Percentiles rank a stretch among this genome's conserved stretches.
These are phyloP conservation scores for Lasioglossum pauxillum DNA, from an alignment of 2,888 invertebrate species.

Conservation along the genomic window DNA sequence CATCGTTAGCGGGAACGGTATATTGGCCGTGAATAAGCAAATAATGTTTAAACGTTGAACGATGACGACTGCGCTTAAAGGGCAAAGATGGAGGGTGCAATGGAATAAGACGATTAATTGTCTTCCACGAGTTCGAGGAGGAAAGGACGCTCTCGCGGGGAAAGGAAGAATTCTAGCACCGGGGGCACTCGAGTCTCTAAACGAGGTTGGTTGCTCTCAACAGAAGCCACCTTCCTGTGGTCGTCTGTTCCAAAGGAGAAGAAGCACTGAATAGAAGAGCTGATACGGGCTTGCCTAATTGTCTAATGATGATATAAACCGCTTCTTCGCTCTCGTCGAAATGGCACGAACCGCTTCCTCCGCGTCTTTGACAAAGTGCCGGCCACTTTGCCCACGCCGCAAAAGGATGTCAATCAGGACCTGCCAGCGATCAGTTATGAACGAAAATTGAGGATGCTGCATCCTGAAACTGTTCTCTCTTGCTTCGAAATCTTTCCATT, in stretches of 20 bases:
- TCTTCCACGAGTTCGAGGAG: background rate
- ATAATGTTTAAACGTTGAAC: constrained; percentile 7
- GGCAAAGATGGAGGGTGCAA: background rate
- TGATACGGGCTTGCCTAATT: constrained; percentile 47
- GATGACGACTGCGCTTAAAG: too few species aligned
- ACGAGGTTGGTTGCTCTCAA: constrained; percentile 56
- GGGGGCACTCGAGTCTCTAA: constrained; percentile 36
- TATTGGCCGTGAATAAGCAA: background rate
- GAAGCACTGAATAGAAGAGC: constrained; percentile 39
- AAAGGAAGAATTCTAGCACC: constrained; percentile 35
- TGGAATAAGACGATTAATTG: constrained; percentile 20
- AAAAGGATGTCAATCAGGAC: constrained; percentile 34
- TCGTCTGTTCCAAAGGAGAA: constrained; percentile 41
- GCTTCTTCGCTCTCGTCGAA: constrained; percentile 25
- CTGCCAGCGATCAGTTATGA: constrained; percentile 25
- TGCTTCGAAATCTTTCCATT: background rate
- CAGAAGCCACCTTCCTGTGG: constrained; percentile 56
- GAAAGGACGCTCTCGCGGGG: background rate
- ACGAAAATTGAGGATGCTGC: background rate
- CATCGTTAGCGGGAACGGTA: background rate
- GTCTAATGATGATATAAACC: constrained; percentile 58
- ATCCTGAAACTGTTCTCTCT: background rate
- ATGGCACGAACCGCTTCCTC: constrained; percentile 43
- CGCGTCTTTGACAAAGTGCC: constrained; percentile 29
- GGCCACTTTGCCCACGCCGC: constrained; percentile 30